Percentiles rank a stretch among this genome's conserved stretches.
phyloP scores from a whole-genome alignment of 2,888 invertebrate species.

The Spodoptera littoralis region DNA sequence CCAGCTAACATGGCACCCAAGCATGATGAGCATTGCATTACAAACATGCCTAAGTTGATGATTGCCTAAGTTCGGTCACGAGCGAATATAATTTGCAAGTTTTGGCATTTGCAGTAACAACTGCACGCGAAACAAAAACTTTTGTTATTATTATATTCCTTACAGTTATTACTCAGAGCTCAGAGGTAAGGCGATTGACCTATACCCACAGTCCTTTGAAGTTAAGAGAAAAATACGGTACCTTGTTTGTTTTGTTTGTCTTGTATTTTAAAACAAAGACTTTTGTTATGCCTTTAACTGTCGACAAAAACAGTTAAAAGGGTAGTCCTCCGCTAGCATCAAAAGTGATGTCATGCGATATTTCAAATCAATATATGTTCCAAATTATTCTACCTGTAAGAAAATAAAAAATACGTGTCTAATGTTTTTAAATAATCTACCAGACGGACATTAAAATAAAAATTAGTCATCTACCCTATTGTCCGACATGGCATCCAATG shows the following conservation, averaged over 20 bases:
- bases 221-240: conserved; percentile 48
- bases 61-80: conserved; percentile 84
- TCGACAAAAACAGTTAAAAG: too few relatives aligned
- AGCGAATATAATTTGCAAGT: conserved; percentile 81
- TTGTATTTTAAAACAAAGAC: conserved; percentile 44
- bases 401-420: too few relatives aligned
- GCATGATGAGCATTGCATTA: conserved; percentile 77
- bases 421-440: too few relatives aligned
- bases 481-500: too few relatives aligned
- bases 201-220: conserved; percentile 51
- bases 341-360: too few relatives aligned
- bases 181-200: conserved; percentile 48
- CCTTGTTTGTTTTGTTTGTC: conserved; percentile 3
- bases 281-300: background rate
- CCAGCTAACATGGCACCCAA: conserved; percentile 53
- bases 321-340: too few relatives aligned
- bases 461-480: too few relatives aligned
- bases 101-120: conserved; percentile 78
- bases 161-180: conserved; percentile 46
- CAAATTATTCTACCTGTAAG: too few relatives aligned
- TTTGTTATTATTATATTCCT: conserved; percentile 47
- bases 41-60: conserved; percentile 73
- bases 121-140: conserved; percentile 59
- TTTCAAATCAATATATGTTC: too few relatives aligned
- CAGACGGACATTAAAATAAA: too few relatives aligned